Conservation (phyloP, 2,888 invertebrate genomes). For the Clepsis dumicolana region DNA sequence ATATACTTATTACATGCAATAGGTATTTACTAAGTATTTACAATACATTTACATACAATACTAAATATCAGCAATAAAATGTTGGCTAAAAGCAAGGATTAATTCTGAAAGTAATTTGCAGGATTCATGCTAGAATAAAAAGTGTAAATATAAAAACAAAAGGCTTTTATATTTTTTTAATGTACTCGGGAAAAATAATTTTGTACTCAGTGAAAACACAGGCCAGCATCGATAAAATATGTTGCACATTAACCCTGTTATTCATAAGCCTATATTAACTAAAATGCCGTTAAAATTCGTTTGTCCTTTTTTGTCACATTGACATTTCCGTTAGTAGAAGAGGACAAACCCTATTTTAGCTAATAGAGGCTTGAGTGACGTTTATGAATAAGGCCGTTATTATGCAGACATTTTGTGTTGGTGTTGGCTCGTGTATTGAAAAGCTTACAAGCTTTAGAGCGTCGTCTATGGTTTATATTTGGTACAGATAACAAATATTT, state of each 20-base stretch:
- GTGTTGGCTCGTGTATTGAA: constrained; percentile 2
- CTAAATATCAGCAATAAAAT: neutral
- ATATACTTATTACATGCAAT: neutral
- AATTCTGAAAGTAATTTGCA: neutral
- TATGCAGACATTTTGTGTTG: constrained; percentile 6
- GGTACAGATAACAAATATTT: constrained; percentile 32
- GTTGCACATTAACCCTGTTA: neutral
- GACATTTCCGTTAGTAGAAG: no score
- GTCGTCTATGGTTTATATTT: constrained; percentile 25
- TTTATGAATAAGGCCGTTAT: no score
- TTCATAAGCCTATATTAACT: no score
- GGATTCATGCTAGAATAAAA: neutral
- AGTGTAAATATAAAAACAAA: constrained; percentile 3
- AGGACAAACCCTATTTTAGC: no score
- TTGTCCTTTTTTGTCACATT: no score
- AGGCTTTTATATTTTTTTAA: constrained; percentile 25
- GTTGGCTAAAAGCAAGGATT: neutral
- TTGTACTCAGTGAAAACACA: constrained; percentile 7
- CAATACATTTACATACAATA: neutral
- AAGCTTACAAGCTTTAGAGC: neutral
- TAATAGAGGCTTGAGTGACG: no score
- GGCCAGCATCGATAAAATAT: neutral
- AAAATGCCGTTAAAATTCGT: no score
- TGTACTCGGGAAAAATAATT: constrained; percentile 2
- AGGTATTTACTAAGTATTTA: neutral